These are phyloP conservation scores for Pararge aegeria DNA, from an alignment of 1,140 invertebrate genomes.

Conservation along the genomic window DNA sequence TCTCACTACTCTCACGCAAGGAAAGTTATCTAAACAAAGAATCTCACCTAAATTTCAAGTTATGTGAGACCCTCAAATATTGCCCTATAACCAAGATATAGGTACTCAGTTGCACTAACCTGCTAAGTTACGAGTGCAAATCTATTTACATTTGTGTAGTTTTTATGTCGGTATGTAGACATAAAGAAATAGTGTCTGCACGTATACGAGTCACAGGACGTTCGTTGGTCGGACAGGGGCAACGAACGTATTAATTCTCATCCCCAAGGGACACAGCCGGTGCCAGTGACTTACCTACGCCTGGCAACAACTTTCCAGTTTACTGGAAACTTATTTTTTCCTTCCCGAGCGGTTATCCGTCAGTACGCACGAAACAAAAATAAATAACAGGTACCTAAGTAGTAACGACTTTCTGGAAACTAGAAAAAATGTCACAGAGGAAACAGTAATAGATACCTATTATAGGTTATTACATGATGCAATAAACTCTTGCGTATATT, in stretches of 20 bases:
- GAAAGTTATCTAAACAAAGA: no score
- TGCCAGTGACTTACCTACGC: conserved; percentile 32
- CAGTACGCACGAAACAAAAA: conserved; percentile 6
- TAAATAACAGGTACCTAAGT: not conserved
- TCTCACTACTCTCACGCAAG: no score
- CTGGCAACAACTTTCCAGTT: conserved; percentile 34
- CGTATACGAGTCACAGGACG: conserved; percentile 23
- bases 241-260: conserved; percentile 62
- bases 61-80: no score
- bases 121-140: no score
- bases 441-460: conserved; percentile 12
- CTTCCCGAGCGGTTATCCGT: conserved; percentile 1
- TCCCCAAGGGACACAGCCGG: conserved; percentile 35
- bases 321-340: conserved; percentile 35
- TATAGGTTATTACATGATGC: not conserved
- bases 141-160: not conserved
- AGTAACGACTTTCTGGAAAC: conserved; percentile 5
- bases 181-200: not conserved
- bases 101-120: no score
- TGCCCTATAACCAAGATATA: no score
- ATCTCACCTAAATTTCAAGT: no score
- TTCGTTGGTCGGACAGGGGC: conserved; percentile 31
- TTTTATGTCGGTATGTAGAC: not conserved
- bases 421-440: not conserved
- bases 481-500: no score